A percentile compares a stretch with the other conserved stretches of the same genome.
phyloP scores from a whole-genome alignment of 2,113 vertebrate genomes.

The Desmodus rotundus region DNA sequence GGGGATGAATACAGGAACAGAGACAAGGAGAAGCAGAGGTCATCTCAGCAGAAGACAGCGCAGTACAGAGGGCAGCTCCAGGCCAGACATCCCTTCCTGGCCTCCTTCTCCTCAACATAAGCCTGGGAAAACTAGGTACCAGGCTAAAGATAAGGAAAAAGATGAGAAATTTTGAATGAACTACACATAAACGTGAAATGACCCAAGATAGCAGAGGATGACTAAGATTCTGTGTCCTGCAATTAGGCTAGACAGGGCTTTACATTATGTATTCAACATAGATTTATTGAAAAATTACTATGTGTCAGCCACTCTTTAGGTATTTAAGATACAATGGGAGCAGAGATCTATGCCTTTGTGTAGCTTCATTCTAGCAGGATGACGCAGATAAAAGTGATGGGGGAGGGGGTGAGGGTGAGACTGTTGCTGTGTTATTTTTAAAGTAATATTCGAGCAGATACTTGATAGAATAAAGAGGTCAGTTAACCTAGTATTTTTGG shows the following conservation, averaged over 20 bases:
- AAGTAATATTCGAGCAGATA: not conserved
- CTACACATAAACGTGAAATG: not conserved
- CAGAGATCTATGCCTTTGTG: not conserved
- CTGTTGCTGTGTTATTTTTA: not conserved
- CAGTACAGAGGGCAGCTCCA: not conserved
- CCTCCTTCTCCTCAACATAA: not conserved
- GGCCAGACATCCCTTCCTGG: not conserved
- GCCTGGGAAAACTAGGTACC: not conserved
- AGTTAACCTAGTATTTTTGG: not conserved
- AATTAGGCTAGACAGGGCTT: not conserved
- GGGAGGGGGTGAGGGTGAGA: not conserved
- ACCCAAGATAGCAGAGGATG: not conserved
- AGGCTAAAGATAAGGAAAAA: not conserved
- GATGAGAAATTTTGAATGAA: not conserved
- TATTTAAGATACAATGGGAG: not conserved
- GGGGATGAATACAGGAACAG: not conserved
- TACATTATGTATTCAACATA: not conserved
- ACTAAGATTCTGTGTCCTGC: not conserved
- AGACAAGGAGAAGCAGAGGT: not conserved
- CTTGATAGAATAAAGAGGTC: not conserved
- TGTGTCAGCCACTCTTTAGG: not conserved
- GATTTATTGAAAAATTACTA: not conserved
- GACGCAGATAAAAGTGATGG: not conserved
- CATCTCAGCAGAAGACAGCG: not conserved
- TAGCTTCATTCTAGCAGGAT: not conserved